phyloP scores from a whole-genome alignment of 1,140 invertebrate genomes.

The Bathynomus jamesi region DNA sequence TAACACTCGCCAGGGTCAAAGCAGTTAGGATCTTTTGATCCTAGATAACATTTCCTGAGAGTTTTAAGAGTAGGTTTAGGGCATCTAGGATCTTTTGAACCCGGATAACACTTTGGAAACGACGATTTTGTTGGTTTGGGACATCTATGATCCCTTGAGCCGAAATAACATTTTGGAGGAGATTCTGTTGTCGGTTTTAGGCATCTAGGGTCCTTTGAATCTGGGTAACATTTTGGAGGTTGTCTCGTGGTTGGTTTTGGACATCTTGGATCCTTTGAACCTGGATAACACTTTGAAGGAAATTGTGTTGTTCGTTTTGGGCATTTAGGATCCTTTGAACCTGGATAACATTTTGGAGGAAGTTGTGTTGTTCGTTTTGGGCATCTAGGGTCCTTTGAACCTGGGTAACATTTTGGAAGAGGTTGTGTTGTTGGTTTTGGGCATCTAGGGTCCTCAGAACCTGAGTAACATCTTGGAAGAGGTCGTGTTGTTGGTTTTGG shows the following conservation, averaged over 20 bases:
- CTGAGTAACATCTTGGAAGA: too few relatives aligned
- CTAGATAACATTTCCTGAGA: constrained; percentile 6
- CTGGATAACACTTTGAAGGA: too few relatives aligned
- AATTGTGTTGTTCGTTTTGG: background rate
- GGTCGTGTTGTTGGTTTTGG: too few relatives aligned
- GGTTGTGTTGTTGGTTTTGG: too few relatives aligned
- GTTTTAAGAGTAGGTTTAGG: background rate
- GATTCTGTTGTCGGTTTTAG: background rate
- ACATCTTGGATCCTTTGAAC: too few relatives aligned
- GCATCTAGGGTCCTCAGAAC: too few relatives aligned
- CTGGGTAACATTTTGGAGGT: too few relatives aligned
- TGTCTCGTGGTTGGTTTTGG: too few relatives aligned
- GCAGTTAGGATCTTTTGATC: constrained; percentile 22
- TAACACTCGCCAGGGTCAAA: constrained; percentile 4
- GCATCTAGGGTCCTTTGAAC: too few relatives aligned
- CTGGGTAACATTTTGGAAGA: too few relatives aligned
- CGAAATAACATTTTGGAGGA: constrained; percentile 12
- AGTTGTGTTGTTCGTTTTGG: too few relatives aligned
- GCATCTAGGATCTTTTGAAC: constrained; percentile 33
- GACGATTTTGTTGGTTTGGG: constrained; percentile 5
- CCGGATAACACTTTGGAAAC: constrained; percentile 21
- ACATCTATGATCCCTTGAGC: constrained; percentile 16
- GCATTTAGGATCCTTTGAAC: constrained; percentile 29
- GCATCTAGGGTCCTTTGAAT: too few relatives aligned
- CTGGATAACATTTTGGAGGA: constrained; percentile 27